These are phyloP conservation scores for Ochlodes sylvanus DNA, from an alignment of 2,888 invertebrate species.

Conservation along the genomic window DNA sequence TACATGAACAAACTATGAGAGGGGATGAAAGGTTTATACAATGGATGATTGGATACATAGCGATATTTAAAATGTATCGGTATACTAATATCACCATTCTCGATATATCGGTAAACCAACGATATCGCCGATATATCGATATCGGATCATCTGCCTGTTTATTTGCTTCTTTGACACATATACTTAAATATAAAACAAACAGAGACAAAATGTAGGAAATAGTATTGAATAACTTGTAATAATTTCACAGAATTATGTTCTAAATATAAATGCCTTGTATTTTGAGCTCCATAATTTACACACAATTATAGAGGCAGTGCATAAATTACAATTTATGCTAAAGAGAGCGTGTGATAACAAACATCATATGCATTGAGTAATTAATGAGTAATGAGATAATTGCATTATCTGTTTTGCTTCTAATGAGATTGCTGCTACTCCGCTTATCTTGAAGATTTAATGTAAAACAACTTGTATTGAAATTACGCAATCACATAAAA, in stretches of 20 bases:
- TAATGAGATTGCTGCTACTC: constrained; percentile 43
- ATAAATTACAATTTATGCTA: constrained; percentile 44
- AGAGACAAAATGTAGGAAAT: neutral
- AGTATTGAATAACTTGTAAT: neutral
- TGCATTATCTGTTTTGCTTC: constrained; percentile 56
- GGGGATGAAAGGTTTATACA: too few relatives aligned
- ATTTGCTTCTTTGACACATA: too few relatives aligned
- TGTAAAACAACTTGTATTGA: constrained; percentile 30
- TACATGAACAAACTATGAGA: too few relatives aligned
- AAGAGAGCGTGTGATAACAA: constrained; percentile 51
- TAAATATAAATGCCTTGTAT: constrained; percentile 29
- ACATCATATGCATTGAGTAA: constrained; percentile 55
- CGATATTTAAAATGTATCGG: too few relatives aligned
- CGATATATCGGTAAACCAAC: too few relatives aligned
- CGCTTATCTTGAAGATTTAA: constrained; percentile 6
- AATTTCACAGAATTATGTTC: constrained; percentile 11
- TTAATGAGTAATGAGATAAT: constrained; percentile 70
- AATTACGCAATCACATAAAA: constrained; percentile 3
- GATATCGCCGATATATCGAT: too few relatives aligned
- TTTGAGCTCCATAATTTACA: constrained; percentile 35
- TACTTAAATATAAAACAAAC: too few relatives aligned
- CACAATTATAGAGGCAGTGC: constrained; percentile 36
- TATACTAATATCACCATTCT: too few relatives aligned
- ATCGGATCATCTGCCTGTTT: too few relatives aligned
- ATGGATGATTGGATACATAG: too few relatives aligned